Base-by-base conservation (phyloP, 2,888 invertebrate species). In the Hydriomena furcata region DNA sequence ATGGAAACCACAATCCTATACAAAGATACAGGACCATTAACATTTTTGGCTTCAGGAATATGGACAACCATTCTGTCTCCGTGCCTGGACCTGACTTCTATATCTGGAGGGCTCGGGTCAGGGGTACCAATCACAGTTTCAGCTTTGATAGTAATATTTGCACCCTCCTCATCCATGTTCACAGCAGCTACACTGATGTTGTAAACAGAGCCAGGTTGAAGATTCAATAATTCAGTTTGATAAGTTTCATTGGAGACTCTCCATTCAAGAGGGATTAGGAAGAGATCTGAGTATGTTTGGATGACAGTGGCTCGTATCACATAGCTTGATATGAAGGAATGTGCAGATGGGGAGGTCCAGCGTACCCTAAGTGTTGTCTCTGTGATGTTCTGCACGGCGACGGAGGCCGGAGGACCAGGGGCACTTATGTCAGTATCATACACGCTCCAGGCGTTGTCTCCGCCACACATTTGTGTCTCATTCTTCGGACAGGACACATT, bases 151-250 rank as follows among this genome's bases (percentile, higher is more conserved):
- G 87, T 92, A 0, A 91, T 84, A 11, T 91, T 85, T 0, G 92
- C 91, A 8, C 96, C 95, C 52, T 80, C 83, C 7, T 91, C 93
- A 60, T 91, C 85, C 54, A 74, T 89, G 75, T 93, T 94, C 13
- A 91, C 84, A 0, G 96, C 95, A 17, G 91, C 89, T 1, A 97
- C 91, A 25, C 94, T 93, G 13, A 97, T 89, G 58, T 94, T 94
- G 74, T 97, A 97, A 46, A 88, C 86, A 0, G 95, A 94, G 0
- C 95, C 96, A 0, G 97, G 94, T 56, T 94, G 92, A 1, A 97
- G 76, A 67, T 92, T 93, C 8, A 92, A 84, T 8, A 94, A 75
- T 66, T 93, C 92, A 24, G 91, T 91, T 54, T 89, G 85, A 11
- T 89, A 84, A 34, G 93, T 93, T 36, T 84, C 86, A 68, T 92